Conservation (phyloP, 2,113 vertebrate species). For the Pedetes capensis region DNA sequence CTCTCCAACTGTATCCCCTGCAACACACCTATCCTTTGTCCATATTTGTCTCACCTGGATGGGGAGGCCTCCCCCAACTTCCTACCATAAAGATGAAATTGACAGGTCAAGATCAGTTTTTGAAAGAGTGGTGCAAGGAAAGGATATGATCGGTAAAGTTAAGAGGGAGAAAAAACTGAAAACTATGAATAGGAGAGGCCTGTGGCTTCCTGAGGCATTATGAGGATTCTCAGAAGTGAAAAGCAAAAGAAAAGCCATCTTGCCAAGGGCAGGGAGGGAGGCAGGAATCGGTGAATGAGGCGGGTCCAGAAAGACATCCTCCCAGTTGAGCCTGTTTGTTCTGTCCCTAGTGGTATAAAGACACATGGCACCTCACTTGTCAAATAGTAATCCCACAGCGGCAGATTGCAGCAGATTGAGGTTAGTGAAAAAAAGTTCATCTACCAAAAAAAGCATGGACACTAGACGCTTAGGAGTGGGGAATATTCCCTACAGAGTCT, state of each 20-base stretch:
- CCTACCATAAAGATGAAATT: neutral
- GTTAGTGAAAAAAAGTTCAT: neutral
- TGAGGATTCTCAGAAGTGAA: neutral
- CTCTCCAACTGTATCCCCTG: neutral
- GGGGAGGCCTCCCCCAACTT: neutral
- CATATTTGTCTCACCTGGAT: neutral
- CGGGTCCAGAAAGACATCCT: neutral
- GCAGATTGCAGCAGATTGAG: too few relatives aligned
- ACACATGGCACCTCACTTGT: neutral
- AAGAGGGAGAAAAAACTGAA: neutral
- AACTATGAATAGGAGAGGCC: neutral
- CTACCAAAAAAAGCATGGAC: neutral
- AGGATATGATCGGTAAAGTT: neutral
- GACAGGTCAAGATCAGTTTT: neutral
- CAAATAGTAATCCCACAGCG: neutral
- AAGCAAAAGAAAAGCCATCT: neutral
- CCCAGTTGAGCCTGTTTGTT: neutral
- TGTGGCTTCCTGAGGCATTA: neutral
- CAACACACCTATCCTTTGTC: neutral
- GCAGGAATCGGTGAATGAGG: too few relatives aligned
- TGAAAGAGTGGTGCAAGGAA: neutral
- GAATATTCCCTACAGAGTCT: neutral
- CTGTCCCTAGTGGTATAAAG: neutral
- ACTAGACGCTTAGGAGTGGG: neutral
- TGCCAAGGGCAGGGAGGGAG: neutral